Evolutionary conservation across 2,888 invertebrate genomes (phyloP).

Genomic region (Papilio gigon): DNA sequence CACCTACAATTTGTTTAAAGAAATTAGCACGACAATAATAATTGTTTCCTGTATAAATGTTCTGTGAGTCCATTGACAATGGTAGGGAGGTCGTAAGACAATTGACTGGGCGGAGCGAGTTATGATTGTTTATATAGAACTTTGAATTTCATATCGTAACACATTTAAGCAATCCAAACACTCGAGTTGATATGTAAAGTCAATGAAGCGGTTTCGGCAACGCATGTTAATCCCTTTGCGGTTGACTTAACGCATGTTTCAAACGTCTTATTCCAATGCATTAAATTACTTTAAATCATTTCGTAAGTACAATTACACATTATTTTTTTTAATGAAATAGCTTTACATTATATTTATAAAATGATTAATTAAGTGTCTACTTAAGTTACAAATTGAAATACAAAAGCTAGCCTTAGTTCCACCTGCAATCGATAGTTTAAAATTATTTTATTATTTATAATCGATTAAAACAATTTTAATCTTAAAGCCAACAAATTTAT

Average conservation of each 20-base stretch:
- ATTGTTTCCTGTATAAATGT: constrained; percentile 58
- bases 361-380: background rate
- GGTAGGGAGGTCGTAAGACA: constrained; percentile 50
- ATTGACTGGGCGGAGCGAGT: constrained; percentile 46
- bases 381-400: background rate
- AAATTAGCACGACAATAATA: constrained; percentile 56
- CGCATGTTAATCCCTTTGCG: constrained; percentile 18
- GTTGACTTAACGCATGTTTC: constrained; percentile 24
- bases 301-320: constrained; percentile 1
- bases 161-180: constrained; percentile 6
- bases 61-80: constrained; percentile 53
- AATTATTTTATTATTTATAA: too few relatives aligned
- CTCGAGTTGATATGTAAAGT: constrained; percentile 1
- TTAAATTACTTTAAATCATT: constrained; percentile 28
- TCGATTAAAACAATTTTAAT: too few relatives aligned
- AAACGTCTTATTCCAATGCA: constrained; percentile 27
- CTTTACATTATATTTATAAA: background rate
- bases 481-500: too few relatives aligned
- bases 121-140: background rate
- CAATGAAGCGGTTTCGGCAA: constrained; percentile 18
- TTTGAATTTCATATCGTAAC: constrained; percentile 3
- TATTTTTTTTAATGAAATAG: too few relatives aligned
- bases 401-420: too few relatives aligned
- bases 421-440: too few relatives aligned
- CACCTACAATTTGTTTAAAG: constrained; percentile 47